Evolutionary conservation across 1,140 invertebrate genomes (phyloP), one percentile per base, ranked within the genome.

Genomic region (Linepithema humile): DNA sequence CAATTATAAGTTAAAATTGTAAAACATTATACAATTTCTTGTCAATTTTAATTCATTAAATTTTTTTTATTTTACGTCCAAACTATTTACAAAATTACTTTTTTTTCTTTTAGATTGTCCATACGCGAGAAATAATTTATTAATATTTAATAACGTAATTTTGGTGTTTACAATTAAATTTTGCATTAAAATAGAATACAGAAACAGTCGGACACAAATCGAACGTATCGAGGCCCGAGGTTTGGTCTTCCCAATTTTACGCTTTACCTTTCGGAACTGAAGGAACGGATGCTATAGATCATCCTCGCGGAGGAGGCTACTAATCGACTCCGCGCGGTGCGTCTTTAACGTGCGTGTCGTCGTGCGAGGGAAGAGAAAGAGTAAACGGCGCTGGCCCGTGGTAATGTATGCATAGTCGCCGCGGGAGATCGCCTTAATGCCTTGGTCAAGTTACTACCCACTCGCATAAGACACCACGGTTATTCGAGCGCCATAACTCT

Each of bases 371-470:
- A 77, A 62, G 65, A 59, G 73, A 73, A 53, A 55, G 83, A 86
- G 75, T 72, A 80, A 87, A 85, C 60, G 59, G 20, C 80, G 84
- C 75, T 62, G 64, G 50, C 50, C 59, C 20, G 65, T 35, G 17
- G 62, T 88, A 89, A 91, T 86, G 82, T 90, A 91, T 91, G 90
- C 90, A 82, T 85, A 82, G 15, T 84, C 88, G 86, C 90, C 88
- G 85, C 88, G 83, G 90, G 90, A 90, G 89, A 91, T 88, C 86
- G 80, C 12, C 82, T 89, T 90, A 90, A 91, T 91, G 84, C 89
- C 75, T 85, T 38, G 78, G 65, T 89, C 83, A 83, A 89, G 88
- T 91, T 89, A 89, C 89, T 86, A 64, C 85, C 89, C 83, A 91
- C 89, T 85, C 82, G 83, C 86, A 85, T 89, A 90, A 91, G 88